Percentiles rank a stretch among this genome's conserved stretches.
phyloP scores from a whole-genome alignment of 2,797 vertebrate genomes.

The Selene dorsalis region DNA sequence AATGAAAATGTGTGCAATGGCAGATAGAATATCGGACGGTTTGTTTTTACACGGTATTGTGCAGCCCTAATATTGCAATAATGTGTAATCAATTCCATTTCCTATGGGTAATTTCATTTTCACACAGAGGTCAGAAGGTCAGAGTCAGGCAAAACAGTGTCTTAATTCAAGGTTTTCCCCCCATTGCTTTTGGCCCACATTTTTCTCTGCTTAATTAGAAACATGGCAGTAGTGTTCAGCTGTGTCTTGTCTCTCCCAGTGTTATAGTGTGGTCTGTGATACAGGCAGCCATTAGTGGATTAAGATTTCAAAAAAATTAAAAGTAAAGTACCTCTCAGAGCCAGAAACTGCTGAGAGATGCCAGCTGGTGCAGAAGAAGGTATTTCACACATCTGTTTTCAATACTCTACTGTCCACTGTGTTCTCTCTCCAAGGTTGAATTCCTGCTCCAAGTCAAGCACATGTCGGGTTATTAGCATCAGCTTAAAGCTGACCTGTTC shows the following conservation, averaged over 20 bases:
- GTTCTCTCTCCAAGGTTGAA: slow-evolving; percentile 69
- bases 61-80: background rate
- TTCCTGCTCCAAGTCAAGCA: slow-evolving; percentile 63
- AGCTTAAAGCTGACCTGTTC: slow-evolving; percentile 50
- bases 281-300: slow-evolving; percentile 16
- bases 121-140: slow-evolving; percentile 34
- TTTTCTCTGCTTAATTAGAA: slow-evolving; percentile 7
- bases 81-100: slow-evolving; percentile 13
- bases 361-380: slow-evolving; percentile 72
- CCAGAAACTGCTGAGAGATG: slow-evolving; percentile 63
- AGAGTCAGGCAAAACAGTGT: slow-evolving; percentile 8
- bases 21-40: too few relatives aligned
- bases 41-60: too few relatives aligned
- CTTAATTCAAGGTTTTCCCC: background rate
- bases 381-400: slow-evolving; percentile 80
- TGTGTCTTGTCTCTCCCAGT: slow-evolving; percentile 6
- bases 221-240: background rate
- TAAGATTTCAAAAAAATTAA: slow-evolving; percentile 53
- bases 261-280: slow-evolving; percentile 12
- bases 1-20: too few relatives aligned
- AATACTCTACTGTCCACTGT: slow-evolving; percentile 77
- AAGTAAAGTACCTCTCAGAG: slow-evolving; percentile 41
- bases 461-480: slow-evolving; percentile 49
- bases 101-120: slow-evolving; percentile 22
- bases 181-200: background rate